A percentile compares a stretch with the other conserved stretches of the same genome.
Conservation (phyloP, 2,888 invertebrate species). For the Tubiluchus corallicola region DNA sequence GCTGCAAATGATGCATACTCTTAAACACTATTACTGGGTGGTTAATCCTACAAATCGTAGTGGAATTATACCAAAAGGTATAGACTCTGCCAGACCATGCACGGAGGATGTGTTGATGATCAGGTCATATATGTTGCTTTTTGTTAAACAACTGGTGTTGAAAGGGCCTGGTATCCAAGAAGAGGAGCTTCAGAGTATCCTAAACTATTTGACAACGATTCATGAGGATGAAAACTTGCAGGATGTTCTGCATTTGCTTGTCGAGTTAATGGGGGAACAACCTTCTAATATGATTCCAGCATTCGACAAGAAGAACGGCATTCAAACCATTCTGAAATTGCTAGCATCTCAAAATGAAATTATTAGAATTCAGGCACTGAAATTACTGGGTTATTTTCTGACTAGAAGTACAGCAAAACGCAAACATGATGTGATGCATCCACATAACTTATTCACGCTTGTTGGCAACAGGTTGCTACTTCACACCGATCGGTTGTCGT, state of each 20-base stretch:
- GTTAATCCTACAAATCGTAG: constrained; percentile 84
- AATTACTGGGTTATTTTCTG: constrained; percentile 89
- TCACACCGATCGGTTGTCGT: constrained; percentile 68
- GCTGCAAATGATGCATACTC: constrained; percentile 89
- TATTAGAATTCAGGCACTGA: constrained; percentile 83
- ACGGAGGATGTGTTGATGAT: constrained; percentile 86
- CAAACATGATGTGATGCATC: constrained; percentile 98
- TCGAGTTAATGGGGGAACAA: constrained; percentile 92
- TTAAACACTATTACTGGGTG: constrained; percentile 99
- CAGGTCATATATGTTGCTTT: constrained; percentile 80
- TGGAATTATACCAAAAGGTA: constrained; percentile 80
- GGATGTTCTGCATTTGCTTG: constrained; percentile 90
- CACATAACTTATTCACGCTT: constrained; percentile 91
- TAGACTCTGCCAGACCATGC: constrained; percentile 81
- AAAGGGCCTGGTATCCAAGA: constrained; percentile 89
- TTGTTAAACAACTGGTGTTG: constrained; percentile 87
- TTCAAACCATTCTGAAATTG: constrained; percentile 87
- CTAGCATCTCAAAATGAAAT: constrained; percentile 87
- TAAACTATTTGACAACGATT: constrained; percentile 93
- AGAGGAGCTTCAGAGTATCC: constrained; percentile 91
- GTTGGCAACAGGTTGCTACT: constrained; percentile 76
- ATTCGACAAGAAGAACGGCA: constrained; percentile 90
- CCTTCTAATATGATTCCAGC: constrained; percentile 92
- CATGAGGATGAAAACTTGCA: constrained; percentile 97
- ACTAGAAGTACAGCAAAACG: constrained; percentile 93